Percentiles rank a stretch among this genome's conserved stretches.
phyloP scores from a whole-genome alignment of 2,888 invertebrate species.

The Lepeophtheirus nordmannii region DNA sequence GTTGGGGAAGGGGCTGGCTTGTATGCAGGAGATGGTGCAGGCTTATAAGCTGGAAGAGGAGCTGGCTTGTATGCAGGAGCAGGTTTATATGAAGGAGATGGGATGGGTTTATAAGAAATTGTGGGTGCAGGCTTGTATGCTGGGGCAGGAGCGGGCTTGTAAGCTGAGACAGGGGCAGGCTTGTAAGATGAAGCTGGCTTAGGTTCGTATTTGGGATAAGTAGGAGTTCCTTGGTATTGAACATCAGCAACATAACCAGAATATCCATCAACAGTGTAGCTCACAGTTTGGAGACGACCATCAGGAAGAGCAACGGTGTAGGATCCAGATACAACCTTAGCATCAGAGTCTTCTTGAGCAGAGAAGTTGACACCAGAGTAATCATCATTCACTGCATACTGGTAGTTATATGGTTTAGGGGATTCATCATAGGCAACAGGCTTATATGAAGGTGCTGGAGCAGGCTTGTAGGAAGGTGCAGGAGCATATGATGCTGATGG shows the following conservation, averaged over 20 bases:
- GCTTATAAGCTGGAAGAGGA: neutral
- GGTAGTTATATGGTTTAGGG: neutral
- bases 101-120: neutral
- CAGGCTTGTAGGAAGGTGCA: neutral
- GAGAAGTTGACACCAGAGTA: slow-evolving; percentile 7
- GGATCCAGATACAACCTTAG: neutral
- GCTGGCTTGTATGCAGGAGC: neutral
- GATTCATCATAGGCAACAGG: neutral
- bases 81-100: neutral
- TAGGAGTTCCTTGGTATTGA: neutral
- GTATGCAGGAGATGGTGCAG: slow-evolving; percentile 7
- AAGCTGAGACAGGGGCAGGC: slow-evolving; percentile 7
- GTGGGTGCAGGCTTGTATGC: neutral
- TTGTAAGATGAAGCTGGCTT: neutral
- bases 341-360: neutral
- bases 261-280: slow-evolving; percentile 1
- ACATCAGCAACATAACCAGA: slow-evolving; percentile 15
- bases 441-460: neutral
- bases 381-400: slow-evolving; percentile 11
- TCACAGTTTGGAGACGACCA: slow-evolving; percentile 15
- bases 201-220: slow-evolving; percentile 7
- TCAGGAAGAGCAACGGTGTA: neutral
- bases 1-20: neutral
- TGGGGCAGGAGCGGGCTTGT: neutral
- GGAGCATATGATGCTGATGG: neutral